A percentile compares a stretch with the other conserved stretches of the same genome.
Conservation (phyloP, 2,797 vertebrate species). For the Acipenser ruthenus region DNA sequence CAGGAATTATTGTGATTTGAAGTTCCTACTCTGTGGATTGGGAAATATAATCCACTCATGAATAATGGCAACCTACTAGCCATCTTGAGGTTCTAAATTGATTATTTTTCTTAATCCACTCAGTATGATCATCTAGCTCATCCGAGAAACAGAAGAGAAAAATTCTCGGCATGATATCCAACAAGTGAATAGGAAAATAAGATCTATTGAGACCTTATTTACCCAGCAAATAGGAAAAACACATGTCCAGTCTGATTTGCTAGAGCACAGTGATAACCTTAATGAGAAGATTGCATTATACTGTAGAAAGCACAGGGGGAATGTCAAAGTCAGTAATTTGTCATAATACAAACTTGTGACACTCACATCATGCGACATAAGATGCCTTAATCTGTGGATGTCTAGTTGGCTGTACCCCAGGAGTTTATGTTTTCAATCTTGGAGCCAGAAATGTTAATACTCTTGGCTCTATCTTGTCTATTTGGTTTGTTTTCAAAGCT, state of each 20-base stretch:
- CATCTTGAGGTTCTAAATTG: neutral
- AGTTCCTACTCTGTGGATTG: neutral
- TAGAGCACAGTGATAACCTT: conserved; percentile 19
- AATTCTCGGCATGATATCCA: neutral
- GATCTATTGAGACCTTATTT: conserved; percentile 12
- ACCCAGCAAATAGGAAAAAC: conserved; percentile 11
- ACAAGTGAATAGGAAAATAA: conserved; percentile 5
- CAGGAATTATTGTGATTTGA: neutral
- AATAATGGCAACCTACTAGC: neutral
- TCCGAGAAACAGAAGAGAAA: neutral
- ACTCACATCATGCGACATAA: conserved; percentile 11
- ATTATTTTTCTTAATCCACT: neutral
- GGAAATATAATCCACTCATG: conserved; percentile 2
- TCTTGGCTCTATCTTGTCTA: neutral
- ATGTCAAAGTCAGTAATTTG: conserved; percentile 27
- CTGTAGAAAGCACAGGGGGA: conserved; percentile 20
- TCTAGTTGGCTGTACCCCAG: conserved; percentile 11
- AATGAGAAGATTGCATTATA: conserved; percentile 23
- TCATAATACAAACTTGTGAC: conserved; percentile 22
- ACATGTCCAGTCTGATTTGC: conserved; percentile 21
- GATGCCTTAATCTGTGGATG: conserved; percentile 15
- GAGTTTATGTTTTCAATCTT: conserved; percentile 2
- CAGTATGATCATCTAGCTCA: neutral
- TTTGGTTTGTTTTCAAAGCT: neutral
- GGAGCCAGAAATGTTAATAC: conserved; percentile 4